Base-by-base conservation (phyloP, 2,113 vertebrate genomes). In the Ia io region DNA sequence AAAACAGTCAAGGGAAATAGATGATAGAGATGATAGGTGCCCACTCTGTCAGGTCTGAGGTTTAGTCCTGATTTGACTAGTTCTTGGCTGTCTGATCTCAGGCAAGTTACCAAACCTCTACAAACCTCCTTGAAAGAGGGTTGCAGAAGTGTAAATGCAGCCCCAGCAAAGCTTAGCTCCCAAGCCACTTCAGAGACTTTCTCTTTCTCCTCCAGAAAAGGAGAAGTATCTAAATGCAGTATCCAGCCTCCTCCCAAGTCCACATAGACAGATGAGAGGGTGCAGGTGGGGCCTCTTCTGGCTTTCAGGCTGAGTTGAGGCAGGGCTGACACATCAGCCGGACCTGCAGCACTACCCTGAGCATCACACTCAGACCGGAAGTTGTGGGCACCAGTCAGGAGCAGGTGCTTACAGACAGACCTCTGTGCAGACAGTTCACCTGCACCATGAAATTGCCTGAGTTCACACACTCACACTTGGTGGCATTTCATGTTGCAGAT, bases 401-500 rank as follows among this genome's bases (percentile, higher is more conserved):
- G 69, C 67, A 93, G 84, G 40, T 23, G 25, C 80, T 88, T 32
- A 20, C 17, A 32, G n/a, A 35, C 18, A 14, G 37, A 67, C 22
- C 74, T 13, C 25, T 2, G 63, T 51, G 53, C 14, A 78, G 10
- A 74, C 63, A 32, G 5, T 28, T 53, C 61, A 18, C 25, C 40
- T 5, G 20, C 23, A 7, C 83, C 0, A 2, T 32, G 84, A 67
- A 37, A 61, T 11, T 17, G 14, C 70, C 53, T 4, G 35, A 40
- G 16, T 78, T 35, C 44, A n/a, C 4, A 32, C 17, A 17, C 83
- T 49, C 77, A 35, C 14, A 1, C 35, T 53, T 0, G 0, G 18
- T 9, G 16, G 63, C 32, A 61, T 63, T 83, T 89, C 61, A 47
- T 30, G 30, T 61, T 80, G 84, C 71, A 30, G 73, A 65, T 90